These are phyloP conservation scores for Riparia riparia DNA, from an alignment of 2,113 vertebrate genomes.

Conservation along the genomic window DNA sequence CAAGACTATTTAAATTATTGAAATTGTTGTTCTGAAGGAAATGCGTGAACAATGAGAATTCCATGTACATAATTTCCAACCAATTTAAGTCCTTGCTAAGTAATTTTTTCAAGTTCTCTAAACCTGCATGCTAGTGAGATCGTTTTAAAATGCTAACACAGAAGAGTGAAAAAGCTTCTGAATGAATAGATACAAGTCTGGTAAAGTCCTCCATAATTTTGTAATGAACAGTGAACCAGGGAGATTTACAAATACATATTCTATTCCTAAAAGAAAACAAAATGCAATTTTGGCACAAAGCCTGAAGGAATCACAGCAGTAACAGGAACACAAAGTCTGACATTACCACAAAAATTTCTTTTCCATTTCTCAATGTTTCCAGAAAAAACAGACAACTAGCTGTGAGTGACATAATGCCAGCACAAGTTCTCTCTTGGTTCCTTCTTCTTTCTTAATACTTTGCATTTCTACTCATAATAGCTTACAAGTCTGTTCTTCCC, in stretches of 20 bases:
- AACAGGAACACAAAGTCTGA: neutral
- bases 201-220: neutral
- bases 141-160: neutral
- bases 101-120: neutral
- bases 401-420: slow-evolving; percentile 8
- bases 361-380: neutral
- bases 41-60: neutral
- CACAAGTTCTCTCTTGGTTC: neutral
- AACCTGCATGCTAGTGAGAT: neutral
- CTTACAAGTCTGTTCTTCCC: neutral
- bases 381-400: slow-evolving; percentile 8
- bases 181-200: neutral
- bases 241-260: neutral
- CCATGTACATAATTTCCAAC: neutral
- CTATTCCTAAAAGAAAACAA: neutral
- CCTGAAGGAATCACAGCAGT: neutral
- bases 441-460: neutral
- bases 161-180: neutral
- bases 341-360: neutral
- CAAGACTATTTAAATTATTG: neutral
- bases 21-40: neutral
- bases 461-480: neutral
- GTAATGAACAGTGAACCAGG: neutral
- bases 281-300: neutral
- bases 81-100: neutral